Evolutionary conservation across 2,888 invertebrate genomes (phyloP).

Genomic region (Coecobrya sp.): DNA sequence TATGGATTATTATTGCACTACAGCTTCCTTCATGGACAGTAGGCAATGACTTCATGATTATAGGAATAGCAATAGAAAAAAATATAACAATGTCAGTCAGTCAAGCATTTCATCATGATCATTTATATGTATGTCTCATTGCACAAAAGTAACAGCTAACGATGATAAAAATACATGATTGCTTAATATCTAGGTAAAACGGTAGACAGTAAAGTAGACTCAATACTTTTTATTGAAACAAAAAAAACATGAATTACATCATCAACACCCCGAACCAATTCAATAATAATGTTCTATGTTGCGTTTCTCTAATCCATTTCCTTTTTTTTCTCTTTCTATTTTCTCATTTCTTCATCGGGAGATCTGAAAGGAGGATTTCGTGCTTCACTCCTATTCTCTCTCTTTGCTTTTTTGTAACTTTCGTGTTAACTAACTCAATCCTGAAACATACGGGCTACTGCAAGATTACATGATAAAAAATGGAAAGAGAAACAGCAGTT

Average conservation of each 20-base stretch:
- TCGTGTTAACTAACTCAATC: background rate
- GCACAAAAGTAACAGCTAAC: constrained; percentile 56
- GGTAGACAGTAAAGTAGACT: background rate
- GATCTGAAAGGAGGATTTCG: background rate
- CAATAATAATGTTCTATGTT: constrained; percentile 32
- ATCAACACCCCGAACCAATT: background rate
- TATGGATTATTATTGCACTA: no score
- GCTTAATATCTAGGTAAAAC: background rate
- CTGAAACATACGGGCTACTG: background rate
- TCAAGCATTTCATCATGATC: background rate
- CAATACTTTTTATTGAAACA: background rate
- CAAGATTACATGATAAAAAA: constrained; percentile 52
- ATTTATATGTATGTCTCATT: constrained; percentile 8
- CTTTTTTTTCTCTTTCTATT: constrained; percentile 12
- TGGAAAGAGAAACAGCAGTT: constrained; percentile 4
- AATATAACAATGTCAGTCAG: background rate
- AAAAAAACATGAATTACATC: constrained; percentile 21
- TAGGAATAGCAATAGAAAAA: no score
- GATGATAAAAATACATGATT: constrained; percentile 44
- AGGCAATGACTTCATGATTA: no score
- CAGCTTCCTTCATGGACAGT: no score
- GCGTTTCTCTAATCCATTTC: constrained; percentile 49
- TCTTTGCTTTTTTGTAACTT: background rate
- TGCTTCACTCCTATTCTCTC: background rate
- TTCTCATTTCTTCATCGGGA: constrained; percentile 29